Conservation (phyloP, 1,140 invertebrate species). For the Solen grandis region DNA sequence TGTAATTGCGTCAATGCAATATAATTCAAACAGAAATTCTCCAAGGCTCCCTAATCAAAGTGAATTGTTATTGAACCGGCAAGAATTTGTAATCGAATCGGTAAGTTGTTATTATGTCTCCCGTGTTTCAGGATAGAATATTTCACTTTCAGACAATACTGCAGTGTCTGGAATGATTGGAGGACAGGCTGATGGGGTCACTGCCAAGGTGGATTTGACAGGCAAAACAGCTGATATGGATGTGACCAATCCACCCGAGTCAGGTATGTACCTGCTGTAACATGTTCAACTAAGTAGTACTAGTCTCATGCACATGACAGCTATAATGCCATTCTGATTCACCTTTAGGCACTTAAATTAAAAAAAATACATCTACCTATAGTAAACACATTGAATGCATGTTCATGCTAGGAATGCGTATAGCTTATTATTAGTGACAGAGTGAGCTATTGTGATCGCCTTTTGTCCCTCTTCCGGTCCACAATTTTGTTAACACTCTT, state of each 20-base stretch:
- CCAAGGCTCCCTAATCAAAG: constrained; percentile 19
- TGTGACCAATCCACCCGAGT: constrained; percentile 15
- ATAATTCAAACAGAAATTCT: constrained; percentile 22
- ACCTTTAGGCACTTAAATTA: constrained; percentile 19
- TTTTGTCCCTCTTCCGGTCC: constrained; percentile 19
- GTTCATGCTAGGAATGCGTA: constrained; percentile 20
- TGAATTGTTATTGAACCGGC: constrained; percentile 20
- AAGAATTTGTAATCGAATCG: constrained; percentile 21
- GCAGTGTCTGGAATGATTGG: constrained; percentile 19
- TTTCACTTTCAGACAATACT: constrained; percentile 21
- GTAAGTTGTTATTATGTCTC: constrained; percentile 21
- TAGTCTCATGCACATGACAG: constrained; percentile 20
- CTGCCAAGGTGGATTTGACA: constrained; percentile 19
- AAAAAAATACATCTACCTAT: constrained; percentile 22
- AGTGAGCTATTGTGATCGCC: constrained; percentile 19
- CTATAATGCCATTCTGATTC: constrained; percentile 20
- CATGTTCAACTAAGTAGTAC: constrained; percentile 21
- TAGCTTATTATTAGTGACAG: constrained; percentile 17
- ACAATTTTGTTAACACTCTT: constrained; percentile 21
- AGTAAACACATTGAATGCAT: constrained; percentile 21
- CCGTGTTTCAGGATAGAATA: constrained; percentile 20
- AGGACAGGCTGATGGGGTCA: constrained; percentile 18
- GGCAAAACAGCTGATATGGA: constrained; percentile 20
- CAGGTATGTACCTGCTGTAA: constrained; percentile 20
- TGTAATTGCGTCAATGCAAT: constrained; percentile 21